phyloP scores from a whole-genome alignment of 2,797 vertebrate genomes.

The Cygnus olor region DNA sequence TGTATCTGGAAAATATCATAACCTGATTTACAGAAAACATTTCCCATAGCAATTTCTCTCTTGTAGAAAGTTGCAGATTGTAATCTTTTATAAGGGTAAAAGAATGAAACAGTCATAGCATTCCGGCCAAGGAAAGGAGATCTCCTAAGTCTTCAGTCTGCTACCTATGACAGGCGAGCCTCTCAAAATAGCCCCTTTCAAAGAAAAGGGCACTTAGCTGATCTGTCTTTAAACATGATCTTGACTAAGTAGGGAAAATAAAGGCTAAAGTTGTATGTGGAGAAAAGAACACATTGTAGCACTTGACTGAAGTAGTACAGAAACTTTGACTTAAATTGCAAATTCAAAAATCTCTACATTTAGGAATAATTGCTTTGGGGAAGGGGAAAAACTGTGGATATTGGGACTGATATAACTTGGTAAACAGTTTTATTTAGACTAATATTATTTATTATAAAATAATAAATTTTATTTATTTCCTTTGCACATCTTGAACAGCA shows the following conservation, averaged over 20 bases:
- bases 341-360: neutral
- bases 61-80: neutral
- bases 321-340: neutral
- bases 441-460: too few relatives aligned
- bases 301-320: neutral
- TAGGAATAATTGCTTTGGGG: neutral
- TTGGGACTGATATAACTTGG: neutral
- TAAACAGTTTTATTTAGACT: neutral
- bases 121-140: slow-evolving; percentile 4
- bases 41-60: slow-evolving; percentile 9
- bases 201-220: neutral
- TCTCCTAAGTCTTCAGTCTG: neutral
- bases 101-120: neutral
- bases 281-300: neutral
- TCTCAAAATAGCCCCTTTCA: neutral
- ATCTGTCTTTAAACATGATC: neutral
- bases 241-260: neutral
- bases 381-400: neutral
- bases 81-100: slow-evolving; percentile 2
- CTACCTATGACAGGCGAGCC: neutral
- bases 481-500: neutral
- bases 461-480: too few relatives aligned
- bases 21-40: slow-evolving; percentile 28
- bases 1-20: slow-evolving; percentile 51
- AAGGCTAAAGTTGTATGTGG: neutral